A percentile compares a stretch with the other conserved stretches of the same genome.
phyloP scores from a whole-genome alignment of 2,797 vertebrate species.

The Centropyge bicolor region DNA sequence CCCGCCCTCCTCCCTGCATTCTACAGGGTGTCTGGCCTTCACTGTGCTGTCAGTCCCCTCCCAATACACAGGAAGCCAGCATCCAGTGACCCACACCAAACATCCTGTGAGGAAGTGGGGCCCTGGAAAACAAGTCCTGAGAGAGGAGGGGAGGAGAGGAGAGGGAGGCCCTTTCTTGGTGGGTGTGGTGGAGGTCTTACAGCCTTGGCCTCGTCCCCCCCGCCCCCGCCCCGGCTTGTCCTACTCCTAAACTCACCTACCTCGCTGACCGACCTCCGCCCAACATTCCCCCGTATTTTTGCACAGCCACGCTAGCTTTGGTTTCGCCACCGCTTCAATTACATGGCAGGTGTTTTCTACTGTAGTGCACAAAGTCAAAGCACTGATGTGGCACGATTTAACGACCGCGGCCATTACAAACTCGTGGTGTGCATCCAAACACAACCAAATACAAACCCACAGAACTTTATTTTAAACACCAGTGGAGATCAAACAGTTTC shows the following conservation, averaged over 20 bases:
- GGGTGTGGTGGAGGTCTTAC: conserved; percentile 76
- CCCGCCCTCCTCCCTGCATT: conserved; percentile 73
- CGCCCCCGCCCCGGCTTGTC: no score
- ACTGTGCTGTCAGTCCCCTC: conserved; percentile 87
- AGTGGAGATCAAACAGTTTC: neutral
- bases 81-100: conserved; percentile 87
- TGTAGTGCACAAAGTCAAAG: neutral
- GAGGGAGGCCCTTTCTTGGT: conserved; percentile 64
- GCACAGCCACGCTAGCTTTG: conserved; percentile 18
- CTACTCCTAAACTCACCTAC: conserved; percentile 52
- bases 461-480: neutral
- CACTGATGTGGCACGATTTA: neutral
- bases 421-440: neutral
- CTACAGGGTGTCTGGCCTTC: conserved; percentile 84
- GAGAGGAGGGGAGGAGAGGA: conserved; percentile 62
- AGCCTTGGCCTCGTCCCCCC: conserved; percentile 73
- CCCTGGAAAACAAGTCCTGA: conserved; percentile 83
- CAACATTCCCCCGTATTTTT: conserved; percentile 66
- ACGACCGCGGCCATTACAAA: neutral
- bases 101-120: conserved; percentile 89
- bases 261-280: conserved; percentile 60
- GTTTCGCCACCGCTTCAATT: conserved; percentile 18
- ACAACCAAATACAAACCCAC: neutral
- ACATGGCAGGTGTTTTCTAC: conserved; percentile 51
- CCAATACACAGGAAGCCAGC: conserved; percentile 88